Base-by-base conservation (phyloP, 2,113 vertebrate genomes). In the Tragelaphus scriptus region DNA sequence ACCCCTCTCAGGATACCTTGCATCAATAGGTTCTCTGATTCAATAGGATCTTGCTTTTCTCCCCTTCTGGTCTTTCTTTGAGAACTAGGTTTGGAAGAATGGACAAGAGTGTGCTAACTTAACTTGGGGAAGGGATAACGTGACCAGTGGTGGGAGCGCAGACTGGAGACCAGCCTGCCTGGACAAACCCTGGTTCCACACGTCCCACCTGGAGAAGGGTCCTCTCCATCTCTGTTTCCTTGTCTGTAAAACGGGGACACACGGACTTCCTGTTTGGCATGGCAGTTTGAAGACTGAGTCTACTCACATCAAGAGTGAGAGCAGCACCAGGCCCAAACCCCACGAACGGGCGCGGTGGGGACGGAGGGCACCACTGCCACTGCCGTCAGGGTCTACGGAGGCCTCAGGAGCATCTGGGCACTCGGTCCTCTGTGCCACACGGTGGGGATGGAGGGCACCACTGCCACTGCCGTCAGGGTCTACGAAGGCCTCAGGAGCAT, bases 381-480 rank as follows among this genome's bases (percentile, higher is more conserved):
- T 6, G 17, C 5, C 47, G 5, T 6, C 51, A 1, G 5, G 7
- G 25, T 15, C n/a, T 30, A 40, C 47, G 63, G 56, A 80, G 77
- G 30, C n/a, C 1, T 44, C 28, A 30, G 85, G 30, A 49, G 51
- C 81, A 11, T 0, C 3, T 1, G 1, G 4, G 81, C 4, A 26
- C 51, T 77, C 14, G 11, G 90, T 10, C 25, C 59, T 36, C 4
- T 11, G 1, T 1, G 5, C 10, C 25, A 14, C 55, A 40, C 40
- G 1, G 40, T 40, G 40, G 26, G 53, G 36, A 40, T 5, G 32
- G 36, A 47, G 32, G 19, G 0, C 8, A 4, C 23, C 7, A 1
- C 3, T 2, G 8, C n/a, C 16, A 44, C 15, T 6, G 17, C 5
- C 47, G 5, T 6, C 51, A 1, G 5, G 7, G 25, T 15, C n/a